phyloP scores from a whole-genome alignment of 1,140 invertebrate species.

The Eufriesea mexicana region DNA sequence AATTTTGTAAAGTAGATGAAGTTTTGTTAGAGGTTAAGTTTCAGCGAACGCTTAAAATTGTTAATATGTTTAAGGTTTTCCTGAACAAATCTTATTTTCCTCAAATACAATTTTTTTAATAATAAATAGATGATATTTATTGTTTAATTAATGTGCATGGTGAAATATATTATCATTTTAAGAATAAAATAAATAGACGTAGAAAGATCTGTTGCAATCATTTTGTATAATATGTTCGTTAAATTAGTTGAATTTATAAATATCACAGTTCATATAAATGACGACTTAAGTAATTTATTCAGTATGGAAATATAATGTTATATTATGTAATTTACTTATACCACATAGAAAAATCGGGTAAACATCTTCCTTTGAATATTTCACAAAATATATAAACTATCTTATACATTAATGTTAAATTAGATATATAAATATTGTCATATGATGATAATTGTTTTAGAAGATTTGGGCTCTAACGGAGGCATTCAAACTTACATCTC shows the following conservation, averaged over 20 bases:
- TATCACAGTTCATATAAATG: conserved; percentile 17
- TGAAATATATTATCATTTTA: not conserved
- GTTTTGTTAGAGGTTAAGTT: conserved; percentile 44
- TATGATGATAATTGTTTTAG: conserved; percentile 58
- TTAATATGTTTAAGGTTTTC: conserved; percentile 3
- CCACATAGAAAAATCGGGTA: not conserved
- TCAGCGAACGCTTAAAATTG: not conserved
- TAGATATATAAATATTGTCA: not conserved
- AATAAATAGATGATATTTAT: not conserved
- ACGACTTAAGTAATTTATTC: not conserved
- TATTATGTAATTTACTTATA: not conserved
- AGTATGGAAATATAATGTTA: not conserved
- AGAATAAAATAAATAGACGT: not conserved
- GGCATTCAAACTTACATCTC: conserved; percentile 38
- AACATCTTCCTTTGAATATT: not conserved
- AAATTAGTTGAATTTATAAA: conserved; percentile 35
- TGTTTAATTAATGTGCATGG: not conserved
- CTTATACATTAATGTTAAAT: not conserved
- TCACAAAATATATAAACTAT: not conserved
- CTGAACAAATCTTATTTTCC: not conserved
- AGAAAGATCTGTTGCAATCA: conserved; percentile 36
- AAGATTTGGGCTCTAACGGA: conserved; percentile 43
- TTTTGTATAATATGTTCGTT: not conserved
- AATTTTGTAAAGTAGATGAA: not conserved
- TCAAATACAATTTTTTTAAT: not conserved